Base-by-base conservation (phyloP, 1,140 invertebrate species). In the Cotesia typhae region DNA sequence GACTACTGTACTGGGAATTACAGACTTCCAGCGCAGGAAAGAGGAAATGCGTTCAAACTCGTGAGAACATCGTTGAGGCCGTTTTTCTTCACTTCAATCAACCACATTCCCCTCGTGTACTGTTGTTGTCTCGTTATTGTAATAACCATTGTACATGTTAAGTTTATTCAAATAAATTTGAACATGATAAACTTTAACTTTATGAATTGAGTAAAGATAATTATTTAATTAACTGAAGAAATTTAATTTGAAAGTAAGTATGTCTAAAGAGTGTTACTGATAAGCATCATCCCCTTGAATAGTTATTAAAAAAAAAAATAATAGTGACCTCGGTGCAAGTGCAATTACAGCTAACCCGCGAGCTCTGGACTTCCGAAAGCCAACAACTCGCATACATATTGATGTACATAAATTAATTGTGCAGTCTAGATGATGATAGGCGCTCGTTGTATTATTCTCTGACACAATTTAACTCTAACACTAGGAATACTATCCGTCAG, bases 1-100 rank as follows among this genome's bases (percentile, higher is more conserved):
- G 72, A 78, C 75, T 60, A 52, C 76, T 53, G 65, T 67, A 55
- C 75, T 76, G 78, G 75, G 78, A 80, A 78, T 80, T 75, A 74
- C 75, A 67, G 61, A 72, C 59, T 59, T 67, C 66, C 57, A 67
- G 61, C 72, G 63, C 76, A 78, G 74, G 77, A 78, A 77, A 80
- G 71, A 77, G 78, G 78, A 80, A 80, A 77, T 71, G 55, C 14
- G 67, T 73, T 70, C 28, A 71, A 47, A 76, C 53, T 68, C 72
- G 74, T 78, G 78, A 77, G 77, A 80, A 78, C 69, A 75, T 74
- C 73, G 60, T 38, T 69, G 72, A 76, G 72, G 75, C 74, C 70
- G 73, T 76, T 79, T 78, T 79, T 75, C 70, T 73, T 78, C 67
- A 60, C 69, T 74, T 73, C 63, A 78, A 72, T 65, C 71, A 63